phyloP scores from a whole-genome alignment of 2,797 vertebrate genomes.

The Falco concolor region DNA sequence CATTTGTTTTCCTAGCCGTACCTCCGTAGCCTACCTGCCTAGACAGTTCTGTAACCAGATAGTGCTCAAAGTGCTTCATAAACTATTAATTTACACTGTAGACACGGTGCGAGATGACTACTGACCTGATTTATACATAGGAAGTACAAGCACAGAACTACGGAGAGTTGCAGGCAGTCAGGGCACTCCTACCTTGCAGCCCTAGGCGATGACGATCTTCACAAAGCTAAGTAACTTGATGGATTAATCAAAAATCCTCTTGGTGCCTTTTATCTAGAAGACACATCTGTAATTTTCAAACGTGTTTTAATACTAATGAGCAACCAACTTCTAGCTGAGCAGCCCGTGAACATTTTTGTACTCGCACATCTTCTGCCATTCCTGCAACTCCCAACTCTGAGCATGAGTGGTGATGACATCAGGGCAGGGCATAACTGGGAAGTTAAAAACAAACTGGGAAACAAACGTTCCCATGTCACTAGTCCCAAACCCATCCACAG shows the following conservation, averaged over 20 bases:
- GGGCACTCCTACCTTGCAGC: neutral
- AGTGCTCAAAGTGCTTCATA: neutral
- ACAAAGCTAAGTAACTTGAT: neutral
- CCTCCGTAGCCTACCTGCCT: neutral
- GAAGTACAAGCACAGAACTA: neutral
- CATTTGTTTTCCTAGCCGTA: neutral
- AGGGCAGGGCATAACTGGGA: neutral
- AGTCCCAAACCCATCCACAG: neutral
- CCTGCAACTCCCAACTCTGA: neutral
- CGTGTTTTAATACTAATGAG: neutral
- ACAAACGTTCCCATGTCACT: neutral
- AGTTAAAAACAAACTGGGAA: neutral
- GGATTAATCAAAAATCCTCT: neutral
- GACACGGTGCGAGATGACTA: neutral
- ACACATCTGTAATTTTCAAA: neutral
- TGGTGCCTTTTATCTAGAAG: neutral
- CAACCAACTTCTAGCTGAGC: neutral
- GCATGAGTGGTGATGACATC: neutral
- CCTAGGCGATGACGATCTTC: neutral
- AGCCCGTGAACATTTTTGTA: neutral
- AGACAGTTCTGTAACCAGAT: neutral
- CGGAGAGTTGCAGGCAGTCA: neutral
- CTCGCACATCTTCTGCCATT: neutral
- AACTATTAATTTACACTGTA: neutral
- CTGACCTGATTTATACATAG: neutral